Percentiles rank a stretch among this genome's conserved stretches.
These are phyloP conservation scores for Nannoperca australis DNA, from an alignment of 2,797 vertebrate genomes.

Conservation along the genomic window DNA sequence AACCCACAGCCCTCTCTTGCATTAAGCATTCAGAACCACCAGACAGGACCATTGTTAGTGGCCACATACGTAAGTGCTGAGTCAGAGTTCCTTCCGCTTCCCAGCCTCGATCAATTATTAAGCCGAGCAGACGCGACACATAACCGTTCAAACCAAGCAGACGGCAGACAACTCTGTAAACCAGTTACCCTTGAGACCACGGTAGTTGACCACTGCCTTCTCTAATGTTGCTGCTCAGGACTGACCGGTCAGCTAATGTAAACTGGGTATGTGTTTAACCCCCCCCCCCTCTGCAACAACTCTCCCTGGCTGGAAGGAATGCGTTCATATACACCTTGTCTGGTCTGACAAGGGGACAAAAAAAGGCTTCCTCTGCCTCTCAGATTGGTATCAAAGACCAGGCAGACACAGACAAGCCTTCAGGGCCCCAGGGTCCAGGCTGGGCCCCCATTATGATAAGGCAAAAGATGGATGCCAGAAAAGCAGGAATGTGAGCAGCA, in stretches of 20 bases:
- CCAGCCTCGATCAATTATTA: conserved; percentile 60
- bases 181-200: neutral
- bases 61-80: conserved; percentile 38
- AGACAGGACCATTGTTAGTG: conserved; percentile 48
- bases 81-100: conserved; percentile 37
- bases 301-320: conserved; percentile 39
- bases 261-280: conserved; percentile 44
- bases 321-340: conserved; percentile 37
- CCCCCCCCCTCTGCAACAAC: neutral
- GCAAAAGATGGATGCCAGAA: conserved; percentile 36
- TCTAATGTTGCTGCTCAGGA: conserved; percentile 15
- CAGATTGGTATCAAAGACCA: conserved; percentile 69
- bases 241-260: conserved; percentile 40
- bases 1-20: conserved; percentile 7
- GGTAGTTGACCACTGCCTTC: neutral
- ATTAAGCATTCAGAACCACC: conserved; percentile 7
- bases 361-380: conserved; percentile 42
- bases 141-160: neutral
- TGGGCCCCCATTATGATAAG: conserved; percentile 57
- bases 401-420: conserved; percentile 46
- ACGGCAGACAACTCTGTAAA: conserved; percentile 7
- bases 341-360: conserved; percentile 36
- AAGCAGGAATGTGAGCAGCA: conserved; percentile 55
- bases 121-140: conserved; percentile 40
- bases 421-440: conserved; percentile 32